Evolutionary conservation across 2,888 invertebrate genomes (phyloP).

Genomic region (Acleris laterana): DNA sequence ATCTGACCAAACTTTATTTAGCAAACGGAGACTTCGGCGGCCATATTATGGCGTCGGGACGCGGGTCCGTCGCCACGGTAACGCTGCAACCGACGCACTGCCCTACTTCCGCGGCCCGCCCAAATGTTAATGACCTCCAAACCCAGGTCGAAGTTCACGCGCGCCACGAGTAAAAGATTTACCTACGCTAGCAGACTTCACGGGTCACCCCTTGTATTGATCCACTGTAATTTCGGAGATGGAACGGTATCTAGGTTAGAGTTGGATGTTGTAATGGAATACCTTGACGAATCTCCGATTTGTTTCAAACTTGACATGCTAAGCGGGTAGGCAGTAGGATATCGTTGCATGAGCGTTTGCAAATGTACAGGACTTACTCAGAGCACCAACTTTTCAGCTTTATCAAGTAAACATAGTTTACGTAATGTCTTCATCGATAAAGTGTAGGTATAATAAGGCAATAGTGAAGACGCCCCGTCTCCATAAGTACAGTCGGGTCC

Average conservation of each 20-base stretch:
- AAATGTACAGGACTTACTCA: too few relatives aligned
- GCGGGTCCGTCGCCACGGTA: slow-evolving; percentile 63
- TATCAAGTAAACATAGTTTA: too few relatives aligned
- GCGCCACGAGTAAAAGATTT: slow-evolving; percentile 78
- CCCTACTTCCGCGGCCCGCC: slow-evolving; percentile 73
- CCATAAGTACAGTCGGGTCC: too few relatives aligned
- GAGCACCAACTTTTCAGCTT: too few relatives aligned
- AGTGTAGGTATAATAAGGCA: too few relatives aligned
- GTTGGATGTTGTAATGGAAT: slow-evolving; percentile 48
- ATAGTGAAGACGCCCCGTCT: too few relatives aligned
- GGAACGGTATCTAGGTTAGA: slow-evolving; percentile 75
- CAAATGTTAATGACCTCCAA: slow-evolving; percentile 85
- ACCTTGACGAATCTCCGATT: slow-evolving; percentile 38
- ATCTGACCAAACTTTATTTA: neutral
- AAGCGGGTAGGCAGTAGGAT: neutral
- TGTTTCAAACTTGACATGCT: slow-evolving; percentile 13
- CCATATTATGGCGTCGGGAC: slow-evolving; percentile 38
- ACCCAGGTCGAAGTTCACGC: slow-evolving; percentile 83
- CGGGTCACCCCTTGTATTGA: slow-evolving; percentile 80
- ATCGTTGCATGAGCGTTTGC: neutral
- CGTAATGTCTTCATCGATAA: too few relatives aligned
- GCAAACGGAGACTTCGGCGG: slow-evolving; percentile 13
- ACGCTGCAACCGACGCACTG: slow-evolving; percentile 76
- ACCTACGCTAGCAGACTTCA: slow-evolving; percentile 66
- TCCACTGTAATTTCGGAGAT: slow-evolving; percentile 63